Evolutionary conservation across 2,113 vertebrate species (phyloP).

Genomic region (Aplodontia rufa): DNA sequence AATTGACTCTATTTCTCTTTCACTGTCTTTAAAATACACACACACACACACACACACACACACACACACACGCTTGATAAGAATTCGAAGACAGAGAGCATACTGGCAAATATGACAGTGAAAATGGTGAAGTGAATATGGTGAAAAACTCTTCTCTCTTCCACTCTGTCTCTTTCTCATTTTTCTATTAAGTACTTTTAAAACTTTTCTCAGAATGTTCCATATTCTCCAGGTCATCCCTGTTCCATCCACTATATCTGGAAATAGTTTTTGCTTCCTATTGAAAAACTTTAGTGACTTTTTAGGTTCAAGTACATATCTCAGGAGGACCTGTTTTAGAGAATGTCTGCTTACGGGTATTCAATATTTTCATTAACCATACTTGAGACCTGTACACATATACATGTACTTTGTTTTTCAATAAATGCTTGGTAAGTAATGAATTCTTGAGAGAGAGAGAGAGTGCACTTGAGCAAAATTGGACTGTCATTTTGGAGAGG

Average conservation of each 20-base stretch:
- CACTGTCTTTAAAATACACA: too few species aligned
- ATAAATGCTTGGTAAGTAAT: neutral
- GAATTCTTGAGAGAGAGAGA: neutral
- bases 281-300: neutral
- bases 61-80: neutral
- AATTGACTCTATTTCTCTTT: too few species aligned
- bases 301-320: neutral
- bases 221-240: neutral
- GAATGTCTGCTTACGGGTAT: neutral
- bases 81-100: neutral
- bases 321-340: neutral
- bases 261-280: conserved; percentile 39
- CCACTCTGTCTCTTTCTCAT: neutral
- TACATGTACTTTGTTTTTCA: neutral
- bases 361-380: neutral
- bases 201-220: conserved; percentile 46
- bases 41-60: too few species aligned
- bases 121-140: too few species aligned
- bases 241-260: neutral
- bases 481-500: neutral
- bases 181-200: conserved; percentile 39
- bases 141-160: neutral
- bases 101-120: neutral
- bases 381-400: neutral
- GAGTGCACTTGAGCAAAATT: neutral